Percentiles rank a stretch among this genome's conserved stretches.
These are phyloP conservation scores for Paguma larvata DNA, from an alignment of 2,797 vertebrate genomes.

Conservation along the genomic window DNA sequence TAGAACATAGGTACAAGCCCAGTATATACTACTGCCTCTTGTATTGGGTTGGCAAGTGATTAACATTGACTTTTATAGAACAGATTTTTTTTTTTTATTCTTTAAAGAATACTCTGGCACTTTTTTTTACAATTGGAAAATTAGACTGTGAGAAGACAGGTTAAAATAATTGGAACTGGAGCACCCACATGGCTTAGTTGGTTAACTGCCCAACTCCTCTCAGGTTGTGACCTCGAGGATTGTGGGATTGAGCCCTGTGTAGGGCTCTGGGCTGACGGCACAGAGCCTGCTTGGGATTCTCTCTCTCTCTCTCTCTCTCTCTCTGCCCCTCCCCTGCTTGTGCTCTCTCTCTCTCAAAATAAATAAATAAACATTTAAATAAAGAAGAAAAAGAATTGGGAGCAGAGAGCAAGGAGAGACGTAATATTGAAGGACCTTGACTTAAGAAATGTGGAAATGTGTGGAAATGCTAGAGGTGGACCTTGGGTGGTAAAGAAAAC, in stretches of 20 bases:
- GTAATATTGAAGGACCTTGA: not conserved
- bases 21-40: not conserved
- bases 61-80: not conserved
- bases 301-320: no score
- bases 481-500: not conserved
- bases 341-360: no score
- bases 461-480: not conserved
- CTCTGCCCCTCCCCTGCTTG: no score
- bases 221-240: no score
- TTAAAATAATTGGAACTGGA: constrained; percentile 20
- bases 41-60: not conserved
- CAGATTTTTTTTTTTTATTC: not conserved
- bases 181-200: not conserved
- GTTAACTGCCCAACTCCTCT: no score
- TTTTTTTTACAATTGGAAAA: constrained; percentile 38
- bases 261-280: no score
- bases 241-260: no score
- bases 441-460: not conserved
- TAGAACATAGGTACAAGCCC: not conserved
- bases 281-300: no score
- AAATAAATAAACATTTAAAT: no score
- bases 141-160: not conserved
- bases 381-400: no score
- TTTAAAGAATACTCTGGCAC: not conserved
- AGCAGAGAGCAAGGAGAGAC: not conserved